A percentile compares a stretch with the other conserved stretches of the same genome.
Conservation (phyloP, 2,113 vertebrate genomes). For the Glaucidium brasilianum region DNA sequence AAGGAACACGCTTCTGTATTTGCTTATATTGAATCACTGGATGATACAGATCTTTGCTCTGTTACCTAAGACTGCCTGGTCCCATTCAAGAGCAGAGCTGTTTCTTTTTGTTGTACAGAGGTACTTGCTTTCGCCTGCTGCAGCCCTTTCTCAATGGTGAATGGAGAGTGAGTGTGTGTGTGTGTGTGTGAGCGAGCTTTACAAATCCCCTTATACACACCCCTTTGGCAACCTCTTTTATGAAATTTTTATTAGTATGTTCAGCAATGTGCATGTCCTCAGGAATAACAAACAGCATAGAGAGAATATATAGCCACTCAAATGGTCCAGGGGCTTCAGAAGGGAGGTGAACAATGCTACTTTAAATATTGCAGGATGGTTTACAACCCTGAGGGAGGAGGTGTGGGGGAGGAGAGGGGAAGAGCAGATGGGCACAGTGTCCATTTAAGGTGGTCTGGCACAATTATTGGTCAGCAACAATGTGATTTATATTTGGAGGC, state of each 20-base stretch:
- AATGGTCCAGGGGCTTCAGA: conserved; percentile 36
- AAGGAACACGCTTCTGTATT: neutral
- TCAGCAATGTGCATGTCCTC: conserved; percentile 61
- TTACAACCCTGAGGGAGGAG: conserved; percentile 62
- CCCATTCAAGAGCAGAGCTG: neutral
- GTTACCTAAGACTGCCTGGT: neutral
- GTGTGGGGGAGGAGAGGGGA: conserved; percentile 46
- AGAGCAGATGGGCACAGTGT: conserved; percentile 66
- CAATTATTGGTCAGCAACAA: conserved; percentile 42
- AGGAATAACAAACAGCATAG: conserved; percentile 66
- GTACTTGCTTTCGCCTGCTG: conserved; percentile 21
- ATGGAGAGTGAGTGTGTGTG: neutral
- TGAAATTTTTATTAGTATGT: conserved; percentile 72
- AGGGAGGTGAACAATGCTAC: conserved; percentile 58
- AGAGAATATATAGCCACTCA: conserved; percentile 48
- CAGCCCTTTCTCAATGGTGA: conserved; percentile 13
- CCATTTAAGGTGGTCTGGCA: conserved; percentile 69
- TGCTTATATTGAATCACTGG: neutral
- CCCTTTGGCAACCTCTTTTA: conserved; percentile 61
- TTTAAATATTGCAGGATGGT: conserved; percentile 67
- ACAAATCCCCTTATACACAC: conserved; percentile 24
- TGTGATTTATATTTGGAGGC: neutral
- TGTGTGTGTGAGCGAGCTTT: neutral
- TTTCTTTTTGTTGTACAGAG: neutral
- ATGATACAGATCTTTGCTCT: neutral